Base-by-base conservation (phyloP, 23 tunicate genomes). In the Phallusia fumigata region DNA sequence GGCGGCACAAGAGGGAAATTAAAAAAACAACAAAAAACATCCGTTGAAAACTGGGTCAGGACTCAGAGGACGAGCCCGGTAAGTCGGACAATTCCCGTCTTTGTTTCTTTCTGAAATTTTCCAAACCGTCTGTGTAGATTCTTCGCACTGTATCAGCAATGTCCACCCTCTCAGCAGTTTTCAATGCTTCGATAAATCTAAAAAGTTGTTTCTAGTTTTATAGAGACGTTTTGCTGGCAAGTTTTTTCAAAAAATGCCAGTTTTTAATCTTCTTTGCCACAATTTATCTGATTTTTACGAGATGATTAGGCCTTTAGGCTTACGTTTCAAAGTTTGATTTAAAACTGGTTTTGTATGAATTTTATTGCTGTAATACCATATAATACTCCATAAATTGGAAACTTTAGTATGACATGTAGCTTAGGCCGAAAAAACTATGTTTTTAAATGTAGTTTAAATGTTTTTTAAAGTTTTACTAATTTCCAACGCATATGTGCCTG, bases 121-220 rank as follows among this genome's bases (percentile, higher is more conserved):
- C 83, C 35, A 32, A 53, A 19, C 89, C 95, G 19, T 86, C 81
- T 78, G 79, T 76, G 50, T 90, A 85, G 12, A 90, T 75, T 26
- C 77, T 30, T 73, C 73, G 36, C 45, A 86, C 88, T 52, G 81
- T 74, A 18, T 73, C 81, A 26, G 90, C 96, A 18, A 91, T 53
- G 58, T 91, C 96, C 18, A 79, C 77, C 47, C 96, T 76, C 10
- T 79, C 96, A 18, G 91, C 96, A 18, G 33, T 69, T 74, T 58
- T 53, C 73, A 91, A 79, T 1, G 91, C 96, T 30, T 86, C 78
- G 13, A 75, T 76, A 52, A 91, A 91, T 0, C 90, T 85, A 44
- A 35, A 81, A 69, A 0, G 65, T 26, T 32, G 19, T 0, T n/a
- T 2, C n/a, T 15, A 0, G 30, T 26, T 35, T 15, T 79, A 79